Base-by-base conservation (phyloP, 2,113 vertebrate species). In the Macquaria ambigua region DNA sequence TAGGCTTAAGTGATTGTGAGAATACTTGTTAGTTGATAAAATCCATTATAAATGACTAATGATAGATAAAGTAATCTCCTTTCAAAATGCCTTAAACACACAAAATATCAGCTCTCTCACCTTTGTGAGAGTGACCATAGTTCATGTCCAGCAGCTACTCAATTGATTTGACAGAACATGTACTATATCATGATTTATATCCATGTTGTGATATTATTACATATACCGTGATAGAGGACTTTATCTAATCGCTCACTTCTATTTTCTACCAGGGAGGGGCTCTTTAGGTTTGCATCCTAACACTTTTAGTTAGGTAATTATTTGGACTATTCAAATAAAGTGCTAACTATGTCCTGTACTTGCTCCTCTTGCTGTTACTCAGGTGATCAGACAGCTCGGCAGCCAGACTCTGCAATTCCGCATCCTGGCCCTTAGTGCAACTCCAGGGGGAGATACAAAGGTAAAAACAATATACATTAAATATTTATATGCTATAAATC, bases 361-460 rank as follows among this genome's bases (percentile, higher is more conserved):
- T 46, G 1, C 37, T 71, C 14, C 53, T 74, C 64, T 53, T 6
- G 9, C 46, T 50, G 41, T 28, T 59, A 7, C 78, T 58, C 82
- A 99, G 98, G 98, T 99, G 72, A 96, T 99, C 39, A 94, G 96
- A 89, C 97, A 98, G 34, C 94, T 99, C 15, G 82, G 94, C 86
- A 97, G 96, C 78, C 97, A 98, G 10, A 97, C 96, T 0, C 89
- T 52, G 4, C 97, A 98, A 0, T 99, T 99, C 88, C 96, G 98
- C 21, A 81, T 99, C 81, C 88, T 99, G 92, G 98, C 98, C 87
- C 96, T 99, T 1, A 99, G 96, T 83, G 98, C 98, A 46, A 99
- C 98, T 3, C 98, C 98, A 9, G 98, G 98, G 21, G 97, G 96
- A 64, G 97, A 99, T 74, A 77, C 96, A 34, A 98, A 98, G 96